Evolutionary conservation across 1,140 invertebrate species (phyloP).

Genomic region (Sycophila sp.): DNA sequence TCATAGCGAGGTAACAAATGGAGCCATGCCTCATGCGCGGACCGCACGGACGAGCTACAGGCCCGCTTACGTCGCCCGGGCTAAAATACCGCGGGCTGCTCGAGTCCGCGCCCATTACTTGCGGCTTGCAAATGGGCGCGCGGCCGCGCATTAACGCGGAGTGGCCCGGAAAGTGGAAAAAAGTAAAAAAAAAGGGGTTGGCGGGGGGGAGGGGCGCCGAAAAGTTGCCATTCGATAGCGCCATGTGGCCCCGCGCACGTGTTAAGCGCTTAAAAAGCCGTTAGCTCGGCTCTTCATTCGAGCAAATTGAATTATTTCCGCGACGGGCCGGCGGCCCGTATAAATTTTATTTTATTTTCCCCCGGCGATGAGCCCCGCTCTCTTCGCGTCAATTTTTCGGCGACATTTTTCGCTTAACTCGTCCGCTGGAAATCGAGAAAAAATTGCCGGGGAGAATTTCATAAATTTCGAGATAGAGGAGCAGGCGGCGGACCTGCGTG

Average conservation of each 20-base stretch:
- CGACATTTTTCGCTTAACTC: too few species aligned
- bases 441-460: too few species aligned
- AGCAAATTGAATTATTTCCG: background rate
- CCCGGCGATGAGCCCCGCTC: too few species aligned
- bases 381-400: too few species aligned
- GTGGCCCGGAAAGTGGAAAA: background rate
- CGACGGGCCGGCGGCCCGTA: background rate
- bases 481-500: background rate
- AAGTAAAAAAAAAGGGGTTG: background rate
- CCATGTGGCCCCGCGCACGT: slow-evolving; percentile 18
- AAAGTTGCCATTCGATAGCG: slow-evolving; percentile 41
- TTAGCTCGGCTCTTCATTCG: background rate
- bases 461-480: too few species aligned
- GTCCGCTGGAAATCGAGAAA: too few species aligned
- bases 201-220: background rate
- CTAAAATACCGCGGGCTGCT: slow-evolving; percentile 54
- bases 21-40: slow-evolving; percentile 56
- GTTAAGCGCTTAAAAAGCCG: slow-evolving; percentile 5
- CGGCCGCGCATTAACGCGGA: slow-evolving; percentile 52
- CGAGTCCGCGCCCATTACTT: slow-evolving; percentile 51
- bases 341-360: background rate
- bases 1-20: slow-evolving; percentile 54
- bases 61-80: slow-evolving; percentile 16
- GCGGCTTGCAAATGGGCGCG: slow-evolving; percentile 52
- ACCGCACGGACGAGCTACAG: slow-evolving; percentile 43